phyloP scores from a whole-genome alignment of 2,888 invertebrate species.

The Periphyllus acericola region DNA sequence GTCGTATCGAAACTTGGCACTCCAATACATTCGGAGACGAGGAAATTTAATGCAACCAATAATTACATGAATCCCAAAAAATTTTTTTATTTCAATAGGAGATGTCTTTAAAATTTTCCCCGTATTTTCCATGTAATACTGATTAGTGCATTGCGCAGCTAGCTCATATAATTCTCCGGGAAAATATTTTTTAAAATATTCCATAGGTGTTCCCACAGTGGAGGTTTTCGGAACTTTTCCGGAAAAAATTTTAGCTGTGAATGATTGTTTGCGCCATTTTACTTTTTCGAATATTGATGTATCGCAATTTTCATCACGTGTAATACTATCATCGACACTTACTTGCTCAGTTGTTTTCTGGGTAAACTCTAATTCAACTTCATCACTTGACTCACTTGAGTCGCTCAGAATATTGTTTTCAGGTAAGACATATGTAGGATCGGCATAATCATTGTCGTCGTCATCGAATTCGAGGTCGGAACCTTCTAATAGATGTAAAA shows the following conservation, averaged over 20 bases:
- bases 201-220: neutral
- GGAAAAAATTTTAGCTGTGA: slow-evolving; percentile 12
- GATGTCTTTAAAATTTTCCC: slow-evolving; percentile 53
- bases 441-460: neutral
- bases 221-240: neutral
- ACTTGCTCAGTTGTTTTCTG: slow-evolving; percentile 1
- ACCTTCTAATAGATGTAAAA: slow-evolving; percentile 3
- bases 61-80: slow-evolving; percentile 53
- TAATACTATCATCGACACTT: neutral
- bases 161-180: slow-evolving; percentile 42
- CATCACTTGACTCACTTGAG: neutral
- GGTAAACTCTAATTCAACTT: neutral
- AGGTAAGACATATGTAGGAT: neutral
- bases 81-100: slow-evolving; percentile 50
- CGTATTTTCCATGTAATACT: slow-evolving; percentile 49
- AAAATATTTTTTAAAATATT: slow-evolving; percentile 58
- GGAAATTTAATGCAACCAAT: slow-evolving; percentile 58
- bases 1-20: slow-evolving; percentile 28
- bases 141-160: slow-evolving; percentile 27
- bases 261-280: slow-evolving; percentile 6
- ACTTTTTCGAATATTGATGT: neutral
- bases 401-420: neutral
- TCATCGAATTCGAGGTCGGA: slow-evolving; percentile 6
- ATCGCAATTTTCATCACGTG: neutral
- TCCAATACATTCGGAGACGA: slow-evolving; percentile 60